Percentiles rank a stretch among this genome's conserved stretches.
Conservation (phyloP, 2,797 vertebrate genomes). For the Meda fulgida region DNA sequence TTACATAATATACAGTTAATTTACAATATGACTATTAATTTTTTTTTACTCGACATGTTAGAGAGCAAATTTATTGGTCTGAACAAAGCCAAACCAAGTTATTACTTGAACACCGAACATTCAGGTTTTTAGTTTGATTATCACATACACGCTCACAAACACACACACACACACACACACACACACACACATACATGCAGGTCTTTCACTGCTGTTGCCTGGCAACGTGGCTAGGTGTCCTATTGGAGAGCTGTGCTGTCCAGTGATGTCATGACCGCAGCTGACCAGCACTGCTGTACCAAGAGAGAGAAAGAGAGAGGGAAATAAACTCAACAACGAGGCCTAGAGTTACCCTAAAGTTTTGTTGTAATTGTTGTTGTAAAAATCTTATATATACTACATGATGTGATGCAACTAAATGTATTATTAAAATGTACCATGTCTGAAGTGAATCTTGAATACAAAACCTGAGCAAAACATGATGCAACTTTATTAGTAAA, state of each 20-base stretch:
- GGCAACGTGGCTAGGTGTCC: conserved; percentile 78
- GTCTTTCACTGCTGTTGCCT: conserved; percentile 83
- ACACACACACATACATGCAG: conserved; percentile 63
- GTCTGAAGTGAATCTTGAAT: conserved; percentile 18
- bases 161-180: conserved; percentile 25
- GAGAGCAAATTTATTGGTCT: neutral
- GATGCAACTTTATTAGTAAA: conserved; percentile 48
- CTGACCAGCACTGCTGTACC: conserved; percentile 72
- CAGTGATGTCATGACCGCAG: conserved; percentile 75
- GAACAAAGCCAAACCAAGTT: conserved; percentile 24
- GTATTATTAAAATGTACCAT: neutral
- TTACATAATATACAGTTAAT: neutral
- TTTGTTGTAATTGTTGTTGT: neutral
- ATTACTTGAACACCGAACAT: conserved; percentile 34
- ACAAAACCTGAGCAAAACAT: conserved; percentile 48
- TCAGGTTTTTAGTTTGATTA: conserved; percentile 52
- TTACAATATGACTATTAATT: neutral
- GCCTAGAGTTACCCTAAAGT: conserved; percentile 30
- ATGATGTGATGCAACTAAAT: neutral
- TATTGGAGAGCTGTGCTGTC: conserved; percentile 75
- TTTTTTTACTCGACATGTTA: neutral
- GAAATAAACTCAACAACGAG: neutral
- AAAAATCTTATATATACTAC: neutral
- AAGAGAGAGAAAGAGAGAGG: conserved; percentile 26
- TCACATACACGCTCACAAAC: conserved; percentile 39